A percentile compares a stretch with the other conserved stretches of the same genome.
Conservation (phyloP, 64 coral and sea anemone species). For the Pocillopora verrucosa region DNA sequence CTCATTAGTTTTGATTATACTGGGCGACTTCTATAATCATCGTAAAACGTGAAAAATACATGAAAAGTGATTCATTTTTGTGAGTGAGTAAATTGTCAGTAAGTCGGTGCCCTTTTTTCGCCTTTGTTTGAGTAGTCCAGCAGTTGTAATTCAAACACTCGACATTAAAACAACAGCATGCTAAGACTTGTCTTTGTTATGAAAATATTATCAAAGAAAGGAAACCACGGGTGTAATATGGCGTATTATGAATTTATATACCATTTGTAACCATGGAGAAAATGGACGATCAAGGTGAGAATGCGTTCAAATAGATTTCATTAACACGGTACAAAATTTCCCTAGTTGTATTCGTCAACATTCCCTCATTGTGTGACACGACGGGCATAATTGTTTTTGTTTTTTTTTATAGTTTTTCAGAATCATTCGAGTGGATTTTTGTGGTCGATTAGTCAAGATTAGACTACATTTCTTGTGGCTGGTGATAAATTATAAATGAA, state of each 20-base stretch:
- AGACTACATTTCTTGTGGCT: constrained; percentile 19
- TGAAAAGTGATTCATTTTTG: neutral
- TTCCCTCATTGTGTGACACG: neutral
- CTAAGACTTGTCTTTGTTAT: constrained; percentile 17
- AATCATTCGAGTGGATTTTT: constrained; percentile 12
- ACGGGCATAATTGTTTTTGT: neutral
- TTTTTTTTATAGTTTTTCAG: neutral
- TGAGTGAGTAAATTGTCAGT: neutral
- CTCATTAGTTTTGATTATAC: neutral
- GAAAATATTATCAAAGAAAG: constrained; percentile 29
- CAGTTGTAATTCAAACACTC: constrained; percentile 24
- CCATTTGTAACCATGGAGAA: neutral
- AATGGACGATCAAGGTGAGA: neutral
- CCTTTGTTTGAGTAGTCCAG: constrained; percentile 10
- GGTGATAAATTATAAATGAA: constrained; percentile 34
- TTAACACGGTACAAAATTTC: neutral
- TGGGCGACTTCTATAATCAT: neutral
- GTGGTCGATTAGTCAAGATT: constrained; percentile 27
- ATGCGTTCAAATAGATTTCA: neutral
- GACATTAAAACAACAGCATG: constrained; percentile 4
- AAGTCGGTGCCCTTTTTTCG: too few relatives aligned
- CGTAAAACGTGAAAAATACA: neutral
- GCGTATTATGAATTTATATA: neutral
- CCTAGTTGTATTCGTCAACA: neutral
- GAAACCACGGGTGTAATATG: neutral